Percentiles rank a stretch among this genome's conserved stretches.
phyloP scores from a whole-genome alignment of 1,140 invertebrate genomes.

The Drosophila littoralis region DNA sequence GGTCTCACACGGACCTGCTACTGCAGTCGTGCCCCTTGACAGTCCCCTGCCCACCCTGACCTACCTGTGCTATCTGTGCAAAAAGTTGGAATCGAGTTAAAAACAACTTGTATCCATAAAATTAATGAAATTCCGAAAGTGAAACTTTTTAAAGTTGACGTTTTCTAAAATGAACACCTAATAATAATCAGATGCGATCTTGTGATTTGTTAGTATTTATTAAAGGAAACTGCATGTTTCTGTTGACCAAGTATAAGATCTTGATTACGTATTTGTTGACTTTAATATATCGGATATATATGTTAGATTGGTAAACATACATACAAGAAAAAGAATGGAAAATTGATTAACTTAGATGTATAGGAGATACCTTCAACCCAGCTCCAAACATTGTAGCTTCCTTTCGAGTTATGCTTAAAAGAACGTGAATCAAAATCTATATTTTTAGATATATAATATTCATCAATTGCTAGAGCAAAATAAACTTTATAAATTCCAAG shows the following conservation, averaged over 20 bases:
- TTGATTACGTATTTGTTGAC: background rate
- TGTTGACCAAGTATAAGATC: background rate
- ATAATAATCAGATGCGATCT: constrained; percentile 19
- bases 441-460: too few species aligned
- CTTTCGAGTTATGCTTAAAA: too few species aligned
- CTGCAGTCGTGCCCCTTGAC: background rate
- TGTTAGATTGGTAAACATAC: too few species aligned
- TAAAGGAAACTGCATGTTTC: constrained; percentile 2
- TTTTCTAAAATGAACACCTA: constrained; percentile 43
- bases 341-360: too few species aligned
- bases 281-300: too few species aligned
- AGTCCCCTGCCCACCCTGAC: constrained; percentile 2
- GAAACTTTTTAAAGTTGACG: constrained; percentile 61
- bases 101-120: constrained; percentile 66
- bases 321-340: too few species aligned
- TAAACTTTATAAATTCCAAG: too few species aligned
- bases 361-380: too few species aligned
- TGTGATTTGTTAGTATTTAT: background rate
- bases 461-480: too few species aligned
- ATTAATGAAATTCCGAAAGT: constrained; percentile 75
- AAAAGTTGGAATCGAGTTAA: constrained; percentile 11
- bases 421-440: too few species aligned
- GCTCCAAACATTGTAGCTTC: too few species aligned
- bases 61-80: constrained; percentile 40
- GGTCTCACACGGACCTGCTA: constrained; percentile 24